phyloP scores from a whole-genome alignment of 92 coral and sea anemone genomes.

The Micromussa lordhowensis region DNA sequence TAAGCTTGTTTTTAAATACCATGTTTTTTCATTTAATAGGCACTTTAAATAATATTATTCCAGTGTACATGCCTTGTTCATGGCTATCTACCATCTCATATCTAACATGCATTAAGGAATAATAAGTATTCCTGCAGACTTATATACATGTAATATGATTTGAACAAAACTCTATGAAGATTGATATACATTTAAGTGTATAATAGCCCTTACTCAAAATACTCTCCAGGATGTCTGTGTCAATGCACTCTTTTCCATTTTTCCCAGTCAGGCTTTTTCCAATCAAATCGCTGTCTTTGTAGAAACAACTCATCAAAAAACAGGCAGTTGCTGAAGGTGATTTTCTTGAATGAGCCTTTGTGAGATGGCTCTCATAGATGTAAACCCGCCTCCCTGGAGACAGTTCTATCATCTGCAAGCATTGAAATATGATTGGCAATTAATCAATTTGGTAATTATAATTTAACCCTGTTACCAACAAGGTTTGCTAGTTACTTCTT shows the following conservation, averaged over 20 bases:
- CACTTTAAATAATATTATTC: too few species aligned
- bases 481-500: too few species aligned
- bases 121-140: slow-evolving; percentile 1
- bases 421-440: neutral
- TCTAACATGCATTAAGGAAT: neutral
- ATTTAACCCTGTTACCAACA: too few species aligned
- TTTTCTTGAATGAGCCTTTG: slow-evolving; percentile 58
- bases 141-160: slow-evolving; percentile 9
- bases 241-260: slow-evolving; percentile 47
- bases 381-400: slow-evolving; percentile 62
- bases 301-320: slow-evolving; percentile 62
- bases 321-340: slow-evolving; percentile 61
- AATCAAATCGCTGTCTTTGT: slow-evolving; percentile 27
- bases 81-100: slow-evolving; percentile 14
- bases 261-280: slow-evolving; percentile 58
- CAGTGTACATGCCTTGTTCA: slow-evolving; percentile 16
- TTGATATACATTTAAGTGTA: neutral
- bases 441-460: neutral
- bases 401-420: slow-evolving; percentile 68
- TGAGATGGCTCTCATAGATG: slow-evolving; percentile 54
- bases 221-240: slow-evolving; percentile 58
- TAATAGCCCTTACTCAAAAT: slow-evolving; percentile 56
- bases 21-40: too few species aligned
- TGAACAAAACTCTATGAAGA: slow-evolving; percentile 1
- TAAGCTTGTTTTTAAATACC: too few species aligned